Evolutionary conservation across 2,888 invertebrate genomes (phyloP), one percentile per base, ranked within the genome.

Genomic region (Lysandra bellargus): DNA sequence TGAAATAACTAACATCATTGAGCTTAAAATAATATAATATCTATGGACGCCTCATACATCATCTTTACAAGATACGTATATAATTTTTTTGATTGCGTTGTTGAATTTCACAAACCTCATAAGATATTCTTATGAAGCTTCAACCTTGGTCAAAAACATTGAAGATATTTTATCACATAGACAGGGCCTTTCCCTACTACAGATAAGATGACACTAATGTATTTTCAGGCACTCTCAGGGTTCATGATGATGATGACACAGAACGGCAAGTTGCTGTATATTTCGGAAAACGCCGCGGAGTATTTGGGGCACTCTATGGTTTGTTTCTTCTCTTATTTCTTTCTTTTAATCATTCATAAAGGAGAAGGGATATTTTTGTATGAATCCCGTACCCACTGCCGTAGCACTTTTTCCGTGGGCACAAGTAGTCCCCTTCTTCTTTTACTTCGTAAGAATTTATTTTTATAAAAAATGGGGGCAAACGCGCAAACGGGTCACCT

Each of bases 271-370:
- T 96, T 99, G 84, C 96, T 99, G 87, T 99, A 99, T 95, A 99
- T 99, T 94, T 99, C 99, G 81, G 99, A 99, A 95, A 99, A 99
- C 94, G 99, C 99, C 78, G 99, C 99, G 57, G 99, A 99, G 95
- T 99, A 99, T 94, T 96, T 99, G 85, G 99, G 99, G 85, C 99
- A 99, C 95, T 99, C 99, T 79, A 99, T 99, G 98, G 99, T 99
- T 84, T 81, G 90, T 88, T 83, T 53, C 64, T 49, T 49, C 75
- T 49, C 79, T 77, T 4, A 4, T 30, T 23, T 64, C 1, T 30
- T 23, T 64, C 1, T 23, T 64, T 9, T 1, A 23, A 57, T 57
- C 17, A 57, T 57, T 57, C 17, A 0, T 17, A 4, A 57, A 57
- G 57, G 17, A 57, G 12, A 57, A 57, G 12, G 17, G 57, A 4